A percentile compares a stretch with the other conserved stretches of the same genome.
These are phyloP conservation scores for Hybos culiciformis DNA, from an alignment of 2,888 invertebrate species.

Conservation along the genomic window DNA sequence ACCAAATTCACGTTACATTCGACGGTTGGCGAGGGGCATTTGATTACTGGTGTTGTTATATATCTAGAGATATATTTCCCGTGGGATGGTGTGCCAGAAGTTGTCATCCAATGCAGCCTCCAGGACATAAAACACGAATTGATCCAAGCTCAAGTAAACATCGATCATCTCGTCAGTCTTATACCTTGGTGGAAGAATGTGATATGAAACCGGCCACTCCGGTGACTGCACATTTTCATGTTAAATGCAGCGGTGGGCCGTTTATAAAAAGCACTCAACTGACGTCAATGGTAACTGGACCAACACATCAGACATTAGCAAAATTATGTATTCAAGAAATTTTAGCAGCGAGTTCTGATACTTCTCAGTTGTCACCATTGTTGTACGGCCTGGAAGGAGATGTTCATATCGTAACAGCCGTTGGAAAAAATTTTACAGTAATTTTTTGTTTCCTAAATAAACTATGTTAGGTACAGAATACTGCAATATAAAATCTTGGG, in stretches of 20 bases:
- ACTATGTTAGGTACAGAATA: too few species aligned
- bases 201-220: conserved; percentile 39
- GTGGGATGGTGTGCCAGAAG: conserved; percentile 91
- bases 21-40: conserved; percentile 98
- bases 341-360: conserved; percentile 34
- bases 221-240: conserved; percentile 39
- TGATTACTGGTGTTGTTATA: conserved; percentile 92
- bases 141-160: conserved; percentile 41
- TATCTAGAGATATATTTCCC: conserved; percentile 90
- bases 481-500: too few species aligned
- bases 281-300: conserved; percentile 38
- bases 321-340: conserved; percentile 36
- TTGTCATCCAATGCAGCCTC: conserved; percentile 87
- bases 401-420: conserved; percentile 34
- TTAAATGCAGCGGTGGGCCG: conserved; percentile 40
- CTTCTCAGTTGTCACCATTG: conserved; percentile 30
- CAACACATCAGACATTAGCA: conserved; percentile 34
- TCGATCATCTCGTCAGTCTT: conserved; percentile 39
- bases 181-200: conserved; percentile 42
- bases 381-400: conserved; percentile 34
- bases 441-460: conserved; percentile 9
- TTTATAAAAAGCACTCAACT: conserved; percentile 38
- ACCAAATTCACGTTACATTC: conserved; percentile 90
- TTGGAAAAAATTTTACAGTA: conserved; percentile 36
- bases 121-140: conserved; percentile 71